phyloP scores from a whole-genome alignment of 1,140 invertebrate genomes.

The Antheraea pernyi region DNA sequence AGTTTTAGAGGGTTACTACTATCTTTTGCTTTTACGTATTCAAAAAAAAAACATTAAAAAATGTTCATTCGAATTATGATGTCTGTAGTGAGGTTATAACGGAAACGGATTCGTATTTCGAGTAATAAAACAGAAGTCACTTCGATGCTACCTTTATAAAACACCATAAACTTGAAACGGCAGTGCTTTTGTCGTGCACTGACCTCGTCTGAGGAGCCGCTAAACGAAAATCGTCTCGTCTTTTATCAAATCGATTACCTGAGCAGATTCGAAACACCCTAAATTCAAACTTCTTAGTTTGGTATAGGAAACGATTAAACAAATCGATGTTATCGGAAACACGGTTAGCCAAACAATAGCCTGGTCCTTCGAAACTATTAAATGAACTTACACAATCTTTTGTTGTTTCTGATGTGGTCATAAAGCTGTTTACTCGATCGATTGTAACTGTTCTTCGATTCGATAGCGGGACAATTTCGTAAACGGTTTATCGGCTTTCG shows the following conservation, averaged over 20 bases:
- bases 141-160: slow-evolving; percentile 61
- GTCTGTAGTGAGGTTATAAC: slow-evolving; percentile 24
- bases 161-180: slow-evolving; percentile 57
- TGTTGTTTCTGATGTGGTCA: slow-evolving; percentile 23
- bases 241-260: slow-evolving; percentile 34
- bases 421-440: slow-evolving; percentile 17
- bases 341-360: slow-evolving; percentile 24
- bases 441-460: slow-evolving; percentile 29
- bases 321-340: slow-evolving; percentile 23
- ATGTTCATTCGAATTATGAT: background rate
- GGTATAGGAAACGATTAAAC: slow-evolving; percentile 15
- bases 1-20: slow-evolving; percentile 11
- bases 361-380: slow-evolving; percentile 28
- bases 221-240: slow-evolving; percentile 45
- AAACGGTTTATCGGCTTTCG: slow-evolving; percentile 8
- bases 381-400: slow-evolving; percentile 33
- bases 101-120: slow-evolving; percentile 33
- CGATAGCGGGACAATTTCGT: slow-evolving; percentile 19
- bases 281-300: background rate
- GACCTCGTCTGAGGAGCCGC: slow-evolving; percentile 45
- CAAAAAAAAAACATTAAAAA: no score
- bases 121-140: slow-evolving; percentile 47
- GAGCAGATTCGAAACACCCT: slow-evolving; percentile 20
- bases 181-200: slow-evolving; percentile 51
- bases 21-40: background rate